Base-by-base conservation (phyloP, 2,888 invertebrate genomes). In the Acleris laterana region DNA sequence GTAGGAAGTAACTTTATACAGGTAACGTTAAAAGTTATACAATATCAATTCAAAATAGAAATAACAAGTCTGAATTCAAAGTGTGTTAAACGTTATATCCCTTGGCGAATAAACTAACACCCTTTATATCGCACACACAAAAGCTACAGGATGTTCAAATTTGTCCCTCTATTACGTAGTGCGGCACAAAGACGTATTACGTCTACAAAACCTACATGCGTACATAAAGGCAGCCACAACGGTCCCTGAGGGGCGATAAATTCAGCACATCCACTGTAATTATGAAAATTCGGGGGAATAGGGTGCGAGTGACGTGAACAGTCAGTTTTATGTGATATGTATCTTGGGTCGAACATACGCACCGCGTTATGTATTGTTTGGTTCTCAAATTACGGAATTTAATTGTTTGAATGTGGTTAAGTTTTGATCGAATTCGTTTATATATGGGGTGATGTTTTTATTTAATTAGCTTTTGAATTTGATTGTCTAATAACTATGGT, bases 261-360 rank as follows among this genome's bases (percentile, higher is more conserved):
- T 63, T 38, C 46, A 52, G 46, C 58, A 52, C 52, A 52, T 63
- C 51, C 50, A 25, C 63, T 63, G 63, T 63, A 63, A 63, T 63
- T 63, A 63, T 63, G 63, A 63, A 59, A 59, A 59, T 59, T 52
- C 58, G 52, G n/a, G 17, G 22, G 17, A 59, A 22, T 28, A 44
- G 63, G 57, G 20, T 20, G 51, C 3, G 38, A 16, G 11, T 49
- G 55, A 55, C 25, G 46, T 16, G 51, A 13, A 22, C 25, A 25
- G 25, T 16, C 22, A 25, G 51, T 19, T 25, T 51, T 56, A 42
- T 56, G 42, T 56, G 7, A 46, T 53, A 53, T 17, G 17, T 53
- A 38, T 25, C 32, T 38, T 19, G 17, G 28, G 19, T 50, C 25
- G n/a, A 52, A 52, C 28, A 28, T n/a, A 28, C 25, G 38, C 38